Evolutionary conservation across 2,113 vertebrate species (phyloP).

Genomic region (Solea solea): DNA sequence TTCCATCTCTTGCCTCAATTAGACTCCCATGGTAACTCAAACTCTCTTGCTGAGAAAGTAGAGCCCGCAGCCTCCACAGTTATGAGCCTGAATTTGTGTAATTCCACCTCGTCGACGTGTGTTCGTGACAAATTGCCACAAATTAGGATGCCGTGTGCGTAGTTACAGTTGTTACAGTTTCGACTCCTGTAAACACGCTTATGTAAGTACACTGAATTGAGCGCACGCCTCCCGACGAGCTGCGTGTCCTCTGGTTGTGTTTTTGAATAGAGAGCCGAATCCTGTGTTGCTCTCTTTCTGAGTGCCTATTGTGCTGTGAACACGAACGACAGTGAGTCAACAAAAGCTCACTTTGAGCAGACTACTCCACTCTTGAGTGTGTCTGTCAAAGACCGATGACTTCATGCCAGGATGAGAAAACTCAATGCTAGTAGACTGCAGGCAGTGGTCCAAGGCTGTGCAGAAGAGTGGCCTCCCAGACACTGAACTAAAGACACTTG

Average conservation of each 20-base stretch:
- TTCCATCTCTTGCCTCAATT: not conserved
- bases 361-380: conserved; percentile 29
- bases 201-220: conserved; percentile 45
- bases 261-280: conserved; percentile 39
- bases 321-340: conserved; percentile 36
- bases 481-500: conserved; percentile 27
- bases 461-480: conserved; percentile 21
- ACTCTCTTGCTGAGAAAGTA: not conserved
- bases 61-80: not conserved
- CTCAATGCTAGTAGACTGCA: conserved; percentile 62
- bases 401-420: conserved; percentile 67
- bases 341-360: conserved; percentile 57
- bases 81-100: not conserved
- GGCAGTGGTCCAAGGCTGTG: conserved; percentile 39
- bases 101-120: not conserved
- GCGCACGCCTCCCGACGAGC: conserved; percentile 9
- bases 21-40: not conserved
- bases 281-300: conserved; percentile 48
- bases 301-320: conserved; percentile 36
- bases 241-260: conserved; percentile 29
- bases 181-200: conserved; percentile 40
- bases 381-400: conserved; percentile 52
- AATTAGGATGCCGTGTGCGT: not conserved
- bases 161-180: not conserved
- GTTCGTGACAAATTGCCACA: not conserved